Evolutionary conservation across 1,140 invertebrate genomes (phyloP).

Genomic region (Heliconius melpomene): DNA sequence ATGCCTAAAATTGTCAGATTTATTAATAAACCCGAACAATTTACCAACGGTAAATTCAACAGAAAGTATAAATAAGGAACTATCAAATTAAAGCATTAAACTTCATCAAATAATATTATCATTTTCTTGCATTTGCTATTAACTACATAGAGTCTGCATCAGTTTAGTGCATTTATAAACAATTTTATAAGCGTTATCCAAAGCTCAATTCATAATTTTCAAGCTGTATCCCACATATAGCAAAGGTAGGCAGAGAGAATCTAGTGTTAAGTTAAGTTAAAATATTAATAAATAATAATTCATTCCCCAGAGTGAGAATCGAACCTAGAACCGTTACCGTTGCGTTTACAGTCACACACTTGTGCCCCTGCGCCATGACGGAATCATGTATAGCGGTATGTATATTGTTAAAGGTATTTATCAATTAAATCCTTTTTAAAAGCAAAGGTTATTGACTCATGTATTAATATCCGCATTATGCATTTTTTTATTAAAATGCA

Average conservation of each 20-base stretch:
- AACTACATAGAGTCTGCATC: background rate
- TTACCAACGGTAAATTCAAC: background rate
- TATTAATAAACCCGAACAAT: background rate
- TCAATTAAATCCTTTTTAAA: background rate
- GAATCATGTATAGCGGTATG: too few species aligned
- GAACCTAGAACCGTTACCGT: too few species aligned
- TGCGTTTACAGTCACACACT: too few species aligned
- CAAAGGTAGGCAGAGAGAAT: too few species aligned
- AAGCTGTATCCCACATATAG: too few species aligned
- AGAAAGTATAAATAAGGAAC: background rate
- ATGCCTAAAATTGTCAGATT: slow-evolving; percentile 15
- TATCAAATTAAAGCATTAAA: background rate
- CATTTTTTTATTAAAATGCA: background rate
- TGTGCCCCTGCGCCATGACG: too few species aligned
- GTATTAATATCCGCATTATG: slow-evolving; percentile 8
- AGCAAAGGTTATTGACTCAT: background rate
- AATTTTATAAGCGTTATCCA: too few species aligned
- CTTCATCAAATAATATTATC: background rate
- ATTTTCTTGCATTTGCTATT: background rate
- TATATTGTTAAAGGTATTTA: background rate
- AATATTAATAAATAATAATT: too few species aligned
- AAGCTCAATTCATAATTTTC: too few species aligned
- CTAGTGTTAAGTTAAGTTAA: too few species aligned
- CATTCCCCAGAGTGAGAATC: too few species aligned
- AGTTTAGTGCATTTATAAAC: too few species aligned